Base-by-base conservation (phyloP, 1,140 invertebrate genomes). In the Drosophila fuyamai region DNA sequence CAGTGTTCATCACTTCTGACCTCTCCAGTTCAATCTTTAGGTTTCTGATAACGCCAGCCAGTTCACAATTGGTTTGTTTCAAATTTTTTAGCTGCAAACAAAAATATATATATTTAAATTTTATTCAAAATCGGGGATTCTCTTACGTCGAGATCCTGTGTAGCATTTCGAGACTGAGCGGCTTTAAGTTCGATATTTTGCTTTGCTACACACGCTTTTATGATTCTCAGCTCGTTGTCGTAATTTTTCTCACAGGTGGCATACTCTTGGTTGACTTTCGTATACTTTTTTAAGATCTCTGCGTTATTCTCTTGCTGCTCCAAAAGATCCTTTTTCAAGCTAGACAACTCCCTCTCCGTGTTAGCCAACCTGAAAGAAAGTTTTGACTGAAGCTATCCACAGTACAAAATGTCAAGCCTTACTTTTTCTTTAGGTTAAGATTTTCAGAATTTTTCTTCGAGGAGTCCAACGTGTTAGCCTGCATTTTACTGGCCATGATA, bases 381-480 rank as follows among this genome's bases (percentile, higher is more conserved):
- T 7, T 1, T 12, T 36, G 1, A 53, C 5, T 53, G 5, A 0
- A 12, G 10, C 9, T 6, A 2, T 8, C 2, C 12, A 36, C 2
- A 18, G 2, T 53, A 16, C 0, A 13, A 12, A 13, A 10, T 2
- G 0, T 3, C 1, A 16, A 5, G 10, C 4, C 50, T 53, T 53
- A 53, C 50, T 36, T 18, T 36, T 35, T n/a, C 0, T 36, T 53
- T 2, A 53, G 14, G 14, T 6, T 12, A 6, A 18, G 1, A 36
- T 27, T 53, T 36, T 53, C 50, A 14, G 50, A 6, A 1, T 53
- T 16, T 53, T 53, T 53, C 14, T 53, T 35, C 14, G 13, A 13
- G 3, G 50, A 10, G 2, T 53, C 50, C 32, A 36, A 5, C 13
- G 5, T 3, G 5, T 36, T 16, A 5, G 14, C 2, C 4, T 10